phyloP scores from a whole-genome alignment of 2,113 vertebrate species.

The Galemys pyrenaicus region DNA sequence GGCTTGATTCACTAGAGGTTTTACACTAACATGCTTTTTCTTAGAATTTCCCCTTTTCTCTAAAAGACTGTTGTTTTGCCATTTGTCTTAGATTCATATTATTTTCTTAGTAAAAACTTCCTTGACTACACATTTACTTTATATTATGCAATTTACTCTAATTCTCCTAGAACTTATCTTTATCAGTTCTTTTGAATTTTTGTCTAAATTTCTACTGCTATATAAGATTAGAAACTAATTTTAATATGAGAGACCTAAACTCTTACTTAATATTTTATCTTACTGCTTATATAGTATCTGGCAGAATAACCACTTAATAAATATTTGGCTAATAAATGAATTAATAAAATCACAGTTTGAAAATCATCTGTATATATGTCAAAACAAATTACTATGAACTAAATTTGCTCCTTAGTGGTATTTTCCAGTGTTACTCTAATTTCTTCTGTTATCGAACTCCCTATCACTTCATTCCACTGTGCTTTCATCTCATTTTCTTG shows the following conservation, averaged over 20 bases:
- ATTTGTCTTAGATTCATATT: not conserved
- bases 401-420: not conserved
- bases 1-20: not conserved
- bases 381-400: not conserved
- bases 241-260: not conserved
- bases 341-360: slow-evolving; percentile 5
- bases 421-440: not conserved
- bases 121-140: not conserved
- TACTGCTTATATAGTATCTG: not conserved
- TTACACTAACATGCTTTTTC: not conserved
- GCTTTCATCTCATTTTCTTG: not conserved
- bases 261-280: not conserved
- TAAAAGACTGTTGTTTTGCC: not conserved
- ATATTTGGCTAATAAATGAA: not conserved
- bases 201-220: not conserved
- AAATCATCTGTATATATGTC: not conserved
- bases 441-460: not conserved
- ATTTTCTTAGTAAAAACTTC: not conserved
- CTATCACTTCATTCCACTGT: not conserved
- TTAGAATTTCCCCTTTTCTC: not conserved
- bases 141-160: not conserved
- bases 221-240: not conserved
- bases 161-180: not conserved
- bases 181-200: slow-evolving; percentile 13
- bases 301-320: not conserved